A percentile compares a stretch with the other conserved stretches of the same genome.
phyloP scores from a whole-genome alignment of 2,888 invertebrate genomes.

The Calameuta pallipes region DNA sequence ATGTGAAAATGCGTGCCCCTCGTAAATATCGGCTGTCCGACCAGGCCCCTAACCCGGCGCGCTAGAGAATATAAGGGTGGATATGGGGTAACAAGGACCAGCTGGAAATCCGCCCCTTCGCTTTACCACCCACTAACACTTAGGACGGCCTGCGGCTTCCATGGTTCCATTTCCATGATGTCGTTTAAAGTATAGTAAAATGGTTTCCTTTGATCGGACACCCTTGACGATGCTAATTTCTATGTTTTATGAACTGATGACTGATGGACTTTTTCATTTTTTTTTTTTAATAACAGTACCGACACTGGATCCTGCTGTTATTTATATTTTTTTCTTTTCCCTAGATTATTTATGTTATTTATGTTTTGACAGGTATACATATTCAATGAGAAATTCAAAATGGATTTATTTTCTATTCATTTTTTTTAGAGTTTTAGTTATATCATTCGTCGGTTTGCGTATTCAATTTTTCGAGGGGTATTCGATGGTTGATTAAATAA shows the following conservation, averaged over 20 bases:
- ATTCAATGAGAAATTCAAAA: neutral
- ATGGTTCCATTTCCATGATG: neutral
- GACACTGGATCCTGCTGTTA: neutral
- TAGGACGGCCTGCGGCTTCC: neutral
- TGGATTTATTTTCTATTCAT: neutral
- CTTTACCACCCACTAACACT: slow-evolving; percentile 10
- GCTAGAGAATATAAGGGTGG: slow-evolving; percentile 30
- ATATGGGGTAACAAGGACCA: slow-evolving; percentile 30
- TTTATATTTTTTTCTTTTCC: neutral
- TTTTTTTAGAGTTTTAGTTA: neutral
- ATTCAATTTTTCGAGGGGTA: neutral
- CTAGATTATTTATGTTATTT: neutral
- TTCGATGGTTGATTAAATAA: neutral
- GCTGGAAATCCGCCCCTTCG: slow-evolving; percentile 28
- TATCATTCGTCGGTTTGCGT: neutral
- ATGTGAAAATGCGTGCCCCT: slow-evolving; percentile 20
- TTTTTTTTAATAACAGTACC: neutral
- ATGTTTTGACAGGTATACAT: neutral
- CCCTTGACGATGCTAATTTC: neutral
- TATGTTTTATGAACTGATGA: neutral
- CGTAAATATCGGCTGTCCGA: slow-evolving; percentile 6
- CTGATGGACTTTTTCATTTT: neutral
- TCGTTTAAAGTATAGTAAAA: neutral
- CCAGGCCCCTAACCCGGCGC: neutral
- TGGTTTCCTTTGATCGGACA: neutral